Evolutionary conservation across 2,113 vertebrate genomes (phyloP).

Genomic region (Caretta caretta): DNA sequence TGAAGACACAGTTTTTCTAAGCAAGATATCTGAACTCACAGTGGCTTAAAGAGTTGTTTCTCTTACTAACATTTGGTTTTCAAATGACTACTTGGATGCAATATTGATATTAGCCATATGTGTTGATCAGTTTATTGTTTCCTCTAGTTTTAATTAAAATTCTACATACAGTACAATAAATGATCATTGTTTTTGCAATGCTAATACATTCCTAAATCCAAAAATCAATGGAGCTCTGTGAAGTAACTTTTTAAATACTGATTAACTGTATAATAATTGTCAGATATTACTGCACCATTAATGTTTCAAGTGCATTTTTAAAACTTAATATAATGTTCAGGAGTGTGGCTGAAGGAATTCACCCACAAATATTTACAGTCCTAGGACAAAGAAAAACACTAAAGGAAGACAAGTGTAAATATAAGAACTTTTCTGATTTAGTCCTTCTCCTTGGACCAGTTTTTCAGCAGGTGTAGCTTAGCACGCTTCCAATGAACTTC

Average conservation of each 20-base stretch:
- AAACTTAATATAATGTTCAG: background rate
- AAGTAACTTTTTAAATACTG: background rate
- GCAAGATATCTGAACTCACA: background rate
- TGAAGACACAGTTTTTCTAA: background rate
- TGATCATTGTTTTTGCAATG: background rate
- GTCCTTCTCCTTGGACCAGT: background rate
- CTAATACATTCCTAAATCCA: background rate
- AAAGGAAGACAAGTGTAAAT: background rate
- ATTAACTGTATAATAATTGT: background rate
- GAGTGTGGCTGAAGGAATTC: background rate
- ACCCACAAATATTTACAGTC: background rate
- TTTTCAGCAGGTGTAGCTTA: background rate
- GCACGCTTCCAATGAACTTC: background rate
- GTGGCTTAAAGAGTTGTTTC: background rate
- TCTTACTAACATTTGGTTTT: background rate
- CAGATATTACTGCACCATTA: background rate
- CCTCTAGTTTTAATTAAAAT: constrained; percentile 27
- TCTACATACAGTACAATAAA: background rate
- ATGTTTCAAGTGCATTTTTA: constrained; percentile 3
- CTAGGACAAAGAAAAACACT: background rate
- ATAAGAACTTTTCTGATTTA: background rate
- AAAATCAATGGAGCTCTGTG: background rate
- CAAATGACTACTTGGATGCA: background rate
- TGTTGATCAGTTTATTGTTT: background rate
- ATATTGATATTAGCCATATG: background rate